phyloP scores from a whole-genome alignment of 2,113 vertebrate genomes.

The Anoplopoma fimbria region DNA sequence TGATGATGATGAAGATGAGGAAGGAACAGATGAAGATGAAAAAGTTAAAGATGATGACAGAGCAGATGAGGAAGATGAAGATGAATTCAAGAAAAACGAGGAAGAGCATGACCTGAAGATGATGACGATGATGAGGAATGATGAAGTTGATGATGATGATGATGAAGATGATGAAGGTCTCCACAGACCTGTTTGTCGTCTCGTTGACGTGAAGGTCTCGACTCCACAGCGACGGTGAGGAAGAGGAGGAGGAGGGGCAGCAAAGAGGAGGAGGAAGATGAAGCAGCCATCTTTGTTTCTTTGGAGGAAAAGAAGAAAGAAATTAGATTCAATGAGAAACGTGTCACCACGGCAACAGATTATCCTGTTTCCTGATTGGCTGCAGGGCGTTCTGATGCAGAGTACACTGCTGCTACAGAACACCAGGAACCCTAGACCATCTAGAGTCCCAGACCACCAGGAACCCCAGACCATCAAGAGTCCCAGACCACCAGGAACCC shows the following conservation, averaged over 20 bases:
- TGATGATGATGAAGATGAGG: too few relatives aligned
- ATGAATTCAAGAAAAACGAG: too few relatives aligned
- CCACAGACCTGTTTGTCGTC: conserved; percentile 53
- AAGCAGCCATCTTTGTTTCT: conserved; percentile 58
- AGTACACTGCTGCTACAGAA: background rate
- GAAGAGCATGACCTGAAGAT: too few relatives aligned
- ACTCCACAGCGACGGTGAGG: conserved; percentile 47
- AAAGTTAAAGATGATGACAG: too few relatives aligned
- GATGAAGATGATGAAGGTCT: background rate
- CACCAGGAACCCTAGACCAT: background rate
- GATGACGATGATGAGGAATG: background rate
- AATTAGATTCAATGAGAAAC: background rate
- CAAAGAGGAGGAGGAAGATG: conserved; percentile 6
- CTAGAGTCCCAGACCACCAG: background rate
- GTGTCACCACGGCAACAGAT: background rate
- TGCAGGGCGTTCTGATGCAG: background rate
- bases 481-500: too few relatives aligned
- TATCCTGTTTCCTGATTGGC: background rate
- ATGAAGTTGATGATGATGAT: background rate
- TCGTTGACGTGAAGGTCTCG: conserved; percentile 20
- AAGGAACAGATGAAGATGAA: too few relatives aligned
- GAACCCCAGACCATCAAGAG: background rate
- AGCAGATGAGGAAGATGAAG: too few relatives aligned
- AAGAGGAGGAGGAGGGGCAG: conserved; percentile 58
- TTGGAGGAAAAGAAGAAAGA: background rate